phyloP scores from a whole-genome alignment of 2,113 vertebrate species.

The Corythaixoides concolor region DNA sequence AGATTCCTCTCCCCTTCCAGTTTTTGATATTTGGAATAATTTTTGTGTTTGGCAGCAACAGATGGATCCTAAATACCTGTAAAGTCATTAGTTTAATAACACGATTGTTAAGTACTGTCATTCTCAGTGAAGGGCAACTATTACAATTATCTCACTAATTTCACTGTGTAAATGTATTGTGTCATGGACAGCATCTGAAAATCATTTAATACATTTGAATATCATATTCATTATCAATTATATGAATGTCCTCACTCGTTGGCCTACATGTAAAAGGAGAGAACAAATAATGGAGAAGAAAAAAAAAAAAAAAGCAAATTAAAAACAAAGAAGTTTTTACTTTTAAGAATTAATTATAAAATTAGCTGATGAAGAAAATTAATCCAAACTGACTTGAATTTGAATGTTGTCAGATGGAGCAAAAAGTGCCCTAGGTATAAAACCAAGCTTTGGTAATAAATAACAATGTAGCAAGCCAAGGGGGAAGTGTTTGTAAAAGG shows the following conservation, averaged over 20 bases:
- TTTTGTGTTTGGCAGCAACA: slow-evolving; percentile 3
- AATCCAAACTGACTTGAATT: slow-evolving; percentile 51
- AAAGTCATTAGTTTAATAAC: slow-evolving; percentile 12
- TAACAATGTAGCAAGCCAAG: slow-evolving; percentile 22
- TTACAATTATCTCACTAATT: slow-evolving; percentile 32
- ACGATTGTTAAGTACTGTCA: background rate
- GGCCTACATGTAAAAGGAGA: background rate
- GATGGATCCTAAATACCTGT: slow-evolving; percentile 28
- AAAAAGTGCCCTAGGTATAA: slow-evolving; percentile 42
- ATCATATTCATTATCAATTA: background rate
- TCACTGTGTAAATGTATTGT: background rate
- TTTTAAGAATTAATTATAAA: slow-evolving; percentile 40
- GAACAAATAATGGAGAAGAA: background rate
- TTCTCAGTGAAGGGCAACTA: slow-evolving; percentile 22
- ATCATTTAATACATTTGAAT: background rate
- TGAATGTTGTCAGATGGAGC: slow-evolving; percentile 25
- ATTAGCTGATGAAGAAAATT: slow-evolving; percentile 47
- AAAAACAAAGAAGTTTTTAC: background rate
- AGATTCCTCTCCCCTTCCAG: background rate
- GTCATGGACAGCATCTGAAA: background rate
- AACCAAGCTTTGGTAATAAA: slow-evolving; percentile 50
- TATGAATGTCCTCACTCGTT: background rate
- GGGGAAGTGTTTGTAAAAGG: slow-evolving; percentile 48
- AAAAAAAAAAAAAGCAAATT: accelerated
- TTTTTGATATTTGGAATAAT: slow-evolving; percentile 15